These are phyloP conservation scores for Philereme transversata DNA, from an alignment of 2,888 invertebrate species.

Conservation along the genomic window DNA sequence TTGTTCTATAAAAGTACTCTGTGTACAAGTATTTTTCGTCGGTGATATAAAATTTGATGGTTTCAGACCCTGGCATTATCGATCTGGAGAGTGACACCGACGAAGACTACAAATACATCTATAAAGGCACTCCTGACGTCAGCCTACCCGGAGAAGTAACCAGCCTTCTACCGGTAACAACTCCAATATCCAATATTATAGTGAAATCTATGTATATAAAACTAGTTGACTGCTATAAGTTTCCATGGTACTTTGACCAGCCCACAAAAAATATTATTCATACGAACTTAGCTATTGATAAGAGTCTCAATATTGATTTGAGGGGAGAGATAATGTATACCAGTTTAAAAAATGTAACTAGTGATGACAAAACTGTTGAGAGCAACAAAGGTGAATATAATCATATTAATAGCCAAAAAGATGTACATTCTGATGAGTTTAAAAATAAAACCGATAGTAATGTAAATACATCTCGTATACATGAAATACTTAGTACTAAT, in stretches of 20 bases:
- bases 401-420: conserved; percentile 5
- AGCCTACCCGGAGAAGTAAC: background rate
- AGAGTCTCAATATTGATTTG: background rate
- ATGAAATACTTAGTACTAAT: conserved; percentile 1
- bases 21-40: background rate
- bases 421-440: background rate
- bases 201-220: conserved; percentile 12
- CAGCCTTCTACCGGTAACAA: conserved; percentile 1
- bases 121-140: background rate
- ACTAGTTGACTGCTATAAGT: conserved; percentile 26
- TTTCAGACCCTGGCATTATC: conserved; percentile 25
- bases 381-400: background rate
- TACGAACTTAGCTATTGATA: background rate
- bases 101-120: conserved; percentile 9
- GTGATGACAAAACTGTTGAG: background rate
- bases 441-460: background rate
- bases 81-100: conserved; percentile 15
- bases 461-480: background rate
- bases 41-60: background rate
- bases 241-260: conserved; percentile 38
- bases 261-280: conserved; percentile 20
- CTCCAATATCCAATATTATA: background rate
- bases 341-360: background rate
- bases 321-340: conserved; percentile 6
- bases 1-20: no score